Evolutionary conservation across 1,140 invertebrate genomes (phyloP).

Genomic region (Schlechtendalia chinensis): DNA sequence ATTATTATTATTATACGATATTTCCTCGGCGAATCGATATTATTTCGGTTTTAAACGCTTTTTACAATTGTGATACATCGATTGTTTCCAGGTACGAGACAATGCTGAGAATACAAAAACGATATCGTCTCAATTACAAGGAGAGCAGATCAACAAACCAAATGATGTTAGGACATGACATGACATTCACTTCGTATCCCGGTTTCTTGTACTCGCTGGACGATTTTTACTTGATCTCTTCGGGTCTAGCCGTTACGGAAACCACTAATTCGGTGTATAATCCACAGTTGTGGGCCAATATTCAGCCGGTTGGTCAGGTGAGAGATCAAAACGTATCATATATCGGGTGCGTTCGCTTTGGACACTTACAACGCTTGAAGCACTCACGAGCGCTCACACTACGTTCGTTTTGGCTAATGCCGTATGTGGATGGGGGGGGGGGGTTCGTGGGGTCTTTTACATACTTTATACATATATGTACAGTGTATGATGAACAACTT

Average conservation of each 20-base stretch:
- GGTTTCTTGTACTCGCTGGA: conserved; percentile 82
- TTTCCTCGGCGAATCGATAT: no score
- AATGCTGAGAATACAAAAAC: conserved; percentile 87
- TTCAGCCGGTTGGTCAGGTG: conserved; percentile 19
- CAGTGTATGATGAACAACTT: no score
- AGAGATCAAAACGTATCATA: no score
- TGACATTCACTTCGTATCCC: conserved; percentile 83
- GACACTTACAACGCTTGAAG: no score
- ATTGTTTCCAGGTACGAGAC: conserved; percentile 65
- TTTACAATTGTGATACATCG: not conserved
- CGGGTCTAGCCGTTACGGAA: conserved; percentile 32
- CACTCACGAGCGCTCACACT: no score
- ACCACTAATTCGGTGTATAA: conserved; percentile 27
- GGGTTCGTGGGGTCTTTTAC: no score
- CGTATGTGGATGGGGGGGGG: no score
- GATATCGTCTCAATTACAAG: conserved; percentile 78
- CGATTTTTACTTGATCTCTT: conserved; percentile 72
- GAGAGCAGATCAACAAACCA: conserved; percentile 61
- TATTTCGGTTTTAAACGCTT: not conserved
- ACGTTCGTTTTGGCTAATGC: no score
- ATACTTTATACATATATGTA: no score
- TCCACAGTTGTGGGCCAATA: not conserved
- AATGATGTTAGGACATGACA: conserved; percentile 63
- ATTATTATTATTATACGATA: not conserved
- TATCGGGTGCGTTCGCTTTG: no score